Evolutionary conservation across 2,797 vertebrate species (phyloP), one percentile per base, ranked within the genome.

Genomic region (Tarsius wallacei): DNA sequence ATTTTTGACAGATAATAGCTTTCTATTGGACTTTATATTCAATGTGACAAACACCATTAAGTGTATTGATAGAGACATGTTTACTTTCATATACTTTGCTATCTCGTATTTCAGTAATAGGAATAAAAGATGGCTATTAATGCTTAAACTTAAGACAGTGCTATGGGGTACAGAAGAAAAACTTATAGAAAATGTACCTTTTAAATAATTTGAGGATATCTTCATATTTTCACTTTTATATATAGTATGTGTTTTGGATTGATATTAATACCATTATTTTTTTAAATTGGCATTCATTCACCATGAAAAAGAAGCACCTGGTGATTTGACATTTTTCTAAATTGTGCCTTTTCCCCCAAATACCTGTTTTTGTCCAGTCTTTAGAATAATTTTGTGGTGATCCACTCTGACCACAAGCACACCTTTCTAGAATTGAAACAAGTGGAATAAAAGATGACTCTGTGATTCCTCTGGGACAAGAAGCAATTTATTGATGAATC

Each of bases 311-410:
- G 47, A 73, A 76, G 36, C 42, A 47, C 21, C 14, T 42, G 73
- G 24, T 77, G n/a, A 71, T 63, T 31, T 80, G 78, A 80, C 47
- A 81, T 93, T 88, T 42, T 97, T 74, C 70, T 70, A 42, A 94
- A 87, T 87, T 59, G 17, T 66, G 13, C 4, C 47, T 86, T 80
- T 84, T 5, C 4, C 12, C 28, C 6, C 12, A 26, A 78, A 87
- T 7, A 68, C 13, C 42, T 77, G 17, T 59, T 83, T 77, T 28
- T 76, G 16, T 83, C 91, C 59, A 82, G 70, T 19, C 83, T 93
- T 89, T 78, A 73, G 82, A n/a, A 80, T 21, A 82, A n/a, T 10
- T 68, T 15, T 2, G 57, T 24, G 70, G 31, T 57, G 10, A 73
- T 71, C 42, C 6, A 17, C 57, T 82, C 47, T 47, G 42, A 77